Evolutionary conservation across 2,888 invertebrate species (phyloP).

Genomic region (Chymomyza fuscimana): DNA sequence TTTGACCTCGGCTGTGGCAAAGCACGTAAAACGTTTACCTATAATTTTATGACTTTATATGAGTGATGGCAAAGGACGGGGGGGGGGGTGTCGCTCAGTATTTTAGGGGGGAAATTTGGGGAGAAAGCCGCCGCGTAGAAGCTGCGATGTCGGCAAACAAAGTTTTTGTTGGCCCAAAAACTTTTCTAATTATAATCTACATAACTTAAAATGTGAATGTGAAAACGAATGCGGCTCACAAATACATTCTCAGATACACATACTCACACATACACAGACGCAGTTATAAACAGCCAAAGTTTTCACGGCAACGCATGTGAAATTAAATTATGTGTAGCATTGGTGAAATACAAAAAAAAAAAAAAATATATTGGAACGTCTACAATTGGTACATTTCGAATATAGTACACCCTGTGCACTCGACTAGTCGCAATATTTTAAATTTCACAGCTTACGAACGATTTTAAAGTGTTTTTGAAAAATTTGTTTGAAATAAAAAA

Average conservation of each 20-base stretch:
- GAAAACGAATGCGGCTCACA: background rate
- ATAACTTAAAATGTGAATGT: constrained; percentile 69
- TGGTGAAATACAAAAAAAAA: background rate
- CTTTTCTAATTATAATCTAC: constrained; percentile 74
- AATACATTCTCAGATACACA: background rate
- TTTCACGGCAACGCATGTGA: constrained; percentile 62
- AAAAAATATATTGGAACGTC: too few species aligned
- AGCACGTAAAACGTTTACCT: constrained; percentile 74
- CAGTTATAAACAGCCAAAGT: constrained; percentile 38
- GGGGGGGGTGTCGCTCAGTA: constrained; percentile 9
- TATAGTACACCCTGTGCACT: too few species aligned
- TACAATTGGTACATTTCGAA: too few species aligned
- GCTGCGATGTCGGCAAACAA: constrained; percentile 24
- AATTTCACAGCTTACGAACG: too few species aligned
- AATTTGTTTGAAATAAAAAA: too few species aligned
- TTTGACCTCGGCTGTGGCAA: constrained; percentile 21
- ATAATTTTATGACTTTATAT: constrained; percentile 72
- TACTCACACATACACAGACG: background rate
- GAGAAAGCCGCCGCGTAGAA: background rate
- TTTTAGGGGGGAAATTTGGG: constrained; percentile 32
- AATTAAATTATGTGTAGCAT: constrained; percentile 59
- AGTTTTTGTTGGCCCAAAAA: constrained; percentile 49
- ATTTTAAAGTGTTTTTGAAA: too few species aligned
- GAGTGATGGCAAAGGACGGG: constrained; percentile 1
- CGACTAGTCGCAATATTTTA: too few species aligned